Percentiles rank a stretch among this genome's conserved stretches.
phyloP scores from a whole-genome alignment of 2,113 vertebrate species.

The Leucoraja erinaceus region DNA sequence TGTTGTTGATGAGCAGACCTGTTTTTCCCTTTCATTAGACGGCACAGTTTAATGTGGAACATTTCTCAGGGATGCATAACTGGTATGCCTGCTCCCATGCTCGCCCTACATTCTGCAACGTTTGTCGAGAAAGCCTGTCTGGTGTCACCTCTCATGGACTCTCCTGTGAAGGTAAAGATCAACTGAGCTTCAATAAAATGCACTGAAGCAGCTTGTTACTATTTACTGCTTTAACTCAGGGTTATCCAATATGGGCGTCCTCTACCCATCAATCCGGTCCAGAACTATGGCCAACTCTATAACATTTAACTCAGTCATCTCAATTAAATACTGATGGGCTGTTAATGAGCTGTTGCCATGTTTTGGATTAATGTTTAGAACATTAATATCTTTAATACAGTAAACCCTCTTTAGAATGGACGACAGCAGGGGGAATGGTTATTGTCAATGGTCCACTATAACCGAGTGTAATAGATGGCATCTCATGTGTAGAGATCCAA shows the following conservation, averaged over 20 bases:
- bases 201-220: neutral
- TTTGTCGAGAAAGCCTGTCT: constrained; percentile 91
- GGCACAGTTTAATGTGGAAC: constrained; percentile 98
- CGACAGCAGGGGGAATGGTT: no score
- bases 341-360: neutral
- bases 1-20: constrained; percentile 64
- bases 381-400: neutral
- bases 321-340: neutral
- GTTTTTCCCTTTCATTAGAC: constrained; percentile 77
- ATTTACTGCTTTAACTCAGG: neutral
- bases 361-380: neutral
- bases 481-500: no score
- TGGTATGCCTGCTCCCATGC: constrained; percentile 99
- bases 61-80: constrained; percentile 99
- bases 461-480: no score
- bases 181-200: neutral
- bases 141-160: constrained; percentile 97
- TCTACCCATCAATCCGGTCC: neutral
- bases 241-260: neutral
- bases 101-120: constrained; percentile 94
- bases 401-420: no score
- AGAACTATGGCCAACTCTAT: neutral
- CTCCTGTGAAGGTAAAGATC: constrained; percentile 84
- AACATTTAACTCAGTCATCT: neutral
- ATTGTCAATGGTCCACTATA: no score